phyloP scores from a whole-genome alignment of 2,113 vertebrate genomes.

The Variabilichromis moorii region DNA sequence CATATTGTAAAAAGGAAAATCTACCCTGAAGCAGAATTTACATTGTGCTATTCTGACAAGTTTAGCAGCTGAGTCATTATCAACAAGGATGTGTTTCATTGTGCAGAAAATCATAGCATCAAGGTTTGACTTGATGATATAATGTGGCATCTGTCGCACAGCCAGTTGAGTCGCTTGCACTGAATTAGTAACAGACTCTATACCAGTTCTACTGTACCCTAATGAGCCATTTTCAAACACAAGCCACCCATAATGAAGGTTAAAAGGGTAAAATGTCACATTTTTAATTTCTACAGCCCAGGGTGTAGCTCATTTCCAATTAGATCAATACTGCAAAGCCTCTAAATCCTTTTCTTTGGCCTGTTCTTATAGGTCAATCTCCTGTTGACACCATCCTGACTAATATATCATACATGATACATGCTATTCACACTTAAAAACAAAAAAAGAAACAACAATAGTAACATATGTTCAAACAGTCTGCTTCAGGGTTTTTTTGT shows the following conservation, averaged over 20 bases:
- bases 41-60: neutral
- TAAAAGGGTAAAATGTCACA: neutral
- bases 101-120: neutral
- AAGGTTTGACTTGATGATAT: neutral
- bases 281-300: neutral
- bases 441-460: neutral
- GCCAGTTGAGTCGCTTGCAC: neutral
- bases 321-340: neutral
- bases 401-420: neutral
- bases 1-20: neutral
- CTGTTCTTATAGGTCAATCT: neutral
- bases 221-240: neutral
- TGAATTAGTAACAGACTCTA: neutral
- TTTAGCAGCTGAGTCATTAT: neutral
- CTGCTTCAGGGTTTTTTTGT: neutral
- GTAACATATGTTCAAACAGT: neutral
- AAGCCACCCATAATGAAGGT: neutral
- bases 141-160: neutral
- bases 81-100: neutral
- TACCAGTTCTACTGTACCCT: neutral
- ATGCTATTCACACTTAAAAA: neutral
- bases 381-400: neutral
- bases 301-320: neutral
- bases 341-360: neutral
- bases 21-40: neutral